Percentiles rank a stretch among this genome's conserved stretches.
Conservation (phyloP, 2,797 vertebrate genomes). For the Microchirus variegatus region DNA sequence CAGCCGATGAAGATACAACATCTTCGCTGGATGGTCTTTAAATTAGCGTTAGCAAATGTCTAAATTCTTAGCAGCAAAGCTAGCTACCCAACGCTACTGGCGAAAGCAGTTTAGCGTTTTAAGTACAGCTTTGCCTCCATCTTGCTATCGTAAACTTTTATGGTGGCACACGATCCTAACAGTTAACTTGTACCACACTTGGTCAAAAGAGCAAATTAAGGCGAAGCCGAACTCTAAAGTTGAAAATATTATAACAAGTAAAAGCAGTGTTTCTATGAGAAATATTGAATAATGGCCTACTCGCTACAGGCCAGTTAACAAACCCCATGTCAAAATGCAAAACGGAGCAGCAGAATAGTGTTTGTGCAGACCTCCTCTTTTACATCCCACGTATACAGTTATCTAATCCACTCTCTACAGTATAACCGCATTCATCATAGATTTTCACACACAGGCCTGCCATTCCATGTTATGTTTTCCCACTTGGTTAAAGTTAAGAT, state of each 20-base stretch:
- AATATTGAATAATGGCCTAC: conserved; percentile 18
- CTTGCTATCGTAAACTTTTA: background rate
- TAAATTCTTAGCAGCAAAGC: conserved; percentile 47
- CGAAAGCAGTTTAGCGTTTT: conserved; percentile 12
- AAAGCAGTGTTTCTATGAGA: conserved; percentile 9
- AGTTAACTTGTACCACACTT: background rate
- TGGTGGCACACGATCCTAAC: background rate
- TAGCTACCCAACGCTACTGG: conserved; percentile 20
- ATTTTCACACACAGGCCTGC: too few relatives aligned
- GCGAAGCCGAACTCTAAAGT: background rate
- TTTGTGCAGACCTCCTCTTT: background rate
- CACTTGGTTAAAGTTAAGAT: too few relatives aligned
- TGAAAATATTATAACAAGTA: background rate
- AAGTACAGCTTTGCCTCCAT: background rate
- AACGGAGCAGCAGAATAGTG: too few relatives aligned
- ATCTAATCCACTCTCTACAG: background rate
- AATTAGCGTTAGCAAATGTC: conserved; percentile 25
- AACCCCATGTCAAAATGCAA: background rate
- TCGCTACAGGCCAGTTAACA: background rate
- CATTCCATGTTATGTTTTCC: too few relatives aligned
- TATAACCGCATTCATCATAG: too few relatives aligned
- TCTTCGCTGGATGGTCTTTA: background rate
- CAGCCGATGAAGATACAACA: background rate
- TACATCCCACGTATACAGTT: background rate
- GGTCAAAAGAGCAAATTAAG: fast-evolving